Base-by-base conservation (phyloP, 2,113 vertebrate genomes). In the Nycticebus coucang region DNA sequence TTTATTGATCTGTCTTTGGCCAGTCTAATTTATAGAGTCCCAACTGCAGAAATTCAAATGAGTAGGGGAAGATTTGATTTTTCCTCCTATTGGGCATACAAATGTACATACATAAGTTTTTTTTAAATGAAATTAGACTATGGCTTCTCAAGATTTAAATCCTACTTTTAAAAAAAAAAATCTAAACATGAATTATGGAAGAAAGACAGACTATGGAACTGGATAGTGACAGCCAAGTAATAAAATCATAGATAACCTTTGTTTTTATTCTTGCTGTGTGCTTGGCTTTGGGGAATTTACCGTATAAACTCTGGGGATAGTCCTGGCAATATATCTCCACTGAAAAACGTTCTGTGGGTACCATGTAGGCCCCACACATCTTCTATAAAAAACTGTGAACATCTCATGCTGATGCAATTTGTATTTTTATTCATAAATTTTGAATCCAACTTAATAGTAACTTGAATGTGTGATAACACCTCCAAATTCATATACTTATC, bases 121-220 rank as follows among this genome's bases (percentile, higher is more conserved):
- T 55, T 53, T 60, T 87, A 71, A 78, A 6, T 83, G 41, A 74
- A 80, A 75, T 85, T 87, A 68, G n/a, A 33, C 33, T 75, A 41
- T 91, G 6, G 2, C 4, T 78, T 75, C 33, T 71, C 10, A 91
- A 60, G 35, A 78, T 62, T 79, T 88, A 14, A 81, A 75, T 88
- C 1, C 18, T 64, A n/a, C 80, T 71, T 77, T 33, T n/a, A n/a
- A n/a, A 62, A 75, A 35, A 3, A 5, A 30, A 62, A 93, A 45
- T 83, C 24, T 80, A 17, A 87, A n/a, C 18, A n/a, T 78, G 79
- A 96, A 86, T 86, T 91, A 78, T 62, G 33, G 82, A 15, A 85
- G 7, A 89, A 74, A 66, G 37, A 35, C 78, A 93, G 6, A 35
- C 41, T 84, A 30, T 69, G 66, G 33, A 71, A 45, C 7, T 80